phyloP scores from a whole-genome alignment of 53 echinoderm and acorn worm species.

The Henricia sp. region DNA sequence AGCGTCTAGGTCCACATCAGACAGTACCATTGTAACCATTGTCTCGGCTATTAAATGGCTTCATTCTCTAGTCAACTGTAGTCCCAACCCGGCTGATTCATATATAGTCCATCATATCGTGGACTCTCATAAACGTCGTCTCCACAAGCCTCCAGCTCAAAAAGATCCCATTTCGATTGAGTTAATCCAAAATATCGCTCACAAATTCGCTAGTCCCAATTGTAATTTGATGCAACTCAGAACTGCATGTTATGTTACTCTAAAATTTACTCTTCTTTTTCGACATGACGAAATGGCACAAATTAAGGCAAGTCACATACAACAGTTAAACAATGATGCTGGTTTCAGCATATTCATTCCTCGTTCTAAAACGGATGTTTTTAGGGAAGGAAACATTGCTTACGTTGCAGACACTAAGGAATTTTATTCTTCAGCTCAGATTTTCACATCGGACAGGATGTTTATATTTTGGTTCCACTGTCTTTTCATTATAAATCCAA shows the following conservation, averaged over 20 bases:
- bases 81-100: constrained; percentile 3
- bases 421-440: background rate
- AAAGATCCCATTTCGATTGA: constrained; percentile 4
- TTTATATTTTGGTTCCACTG: background rate
- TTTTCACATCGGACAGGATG: constrained; percentile 1
- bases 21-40: background rate
- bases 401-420: background rate
- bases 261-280: background rate
- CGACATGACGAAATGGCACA: constrained; percentile 10
- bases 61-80: constrained; percentile 1
- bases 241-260: constrained; percentile 12
- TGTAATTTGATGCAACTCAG: background rate
- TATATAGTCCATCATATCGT: background rate
- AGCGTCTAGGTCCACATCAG: constrained; percentile 5
- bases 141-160: constrained; percentile 1
- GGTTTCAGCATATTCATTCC: constrained; percentile 7
- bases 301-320: constrained; percentile 20
- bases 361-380: constrained; percentile 16
- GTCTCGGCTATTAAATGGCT: constrained; percentile 4
- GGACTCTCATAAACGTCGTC: background rate
- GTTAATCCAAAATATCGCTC: background rate
- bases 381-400: constrained; percentile 21
- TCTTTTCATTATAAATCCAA: background rate
- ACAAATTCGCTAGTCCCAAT: background rate
- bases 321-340: background rate